Evolutionary conservation across 2,888 invertebrate species (phyloP).

Genomic region (Didymodactylos carnosus): DNA sequence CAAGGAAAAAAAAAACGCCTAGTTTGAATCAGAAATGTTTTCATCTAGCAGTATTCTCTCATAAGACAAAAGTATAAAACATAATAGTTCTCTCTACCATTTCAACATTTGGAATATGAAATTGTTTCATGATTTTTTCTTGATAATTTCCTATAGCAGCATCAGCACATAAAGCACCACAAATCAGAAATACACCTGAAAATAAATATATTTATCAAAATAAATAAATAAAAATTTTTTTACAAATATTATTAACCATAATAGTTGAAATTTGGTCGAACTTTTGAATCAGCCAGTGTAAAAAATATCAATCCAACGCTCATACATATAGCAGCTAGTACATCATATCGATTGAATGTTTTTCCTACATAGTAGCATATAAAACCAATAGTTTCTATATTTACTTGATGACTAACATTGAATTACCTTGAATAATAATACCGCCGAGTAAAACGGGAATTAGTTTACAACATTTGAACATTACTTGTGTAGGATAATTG

Average conservation of each 20-base stretch:
- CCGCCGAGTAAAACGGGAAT: constrained; percentile 85
- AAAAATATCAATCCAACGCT: constrained; percentile 72
- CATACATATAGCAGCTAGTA: constrained; percentile 63
- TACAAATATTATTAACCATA: constrained; percentile 15
- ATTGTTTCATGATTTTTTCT: constrained; percentile 45
- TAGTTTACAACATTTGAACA: constrained; percentile 89
- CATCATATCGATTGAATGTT: constrained; percentile 59
- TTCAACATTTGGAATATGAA: constrained; percentile 8
- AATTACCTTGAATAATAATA: constrained; percentile 58
- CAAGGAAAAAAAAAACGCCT: too few species aligned
- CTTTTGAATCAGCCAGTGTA: constrained; percentile 54
- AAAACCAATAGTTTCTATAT: not conserved
- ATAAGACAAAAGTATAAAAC: too few species aligned
- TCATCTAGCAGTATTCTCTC: too few species aligned
- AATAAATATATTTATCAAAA: not conserved
- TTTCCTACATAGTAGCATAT: too few species aligned
- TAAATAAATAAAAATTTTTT: not conserved
- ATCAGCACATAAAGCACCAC: constrained; percentile 68
- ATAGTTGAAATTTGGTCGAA: constrained; percentile 42
- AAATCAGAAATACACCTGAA: constrained; percentile 40
- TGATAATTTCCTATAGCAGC: constrained; percentile 89
- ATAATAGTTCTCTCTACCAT: too few species aligned
- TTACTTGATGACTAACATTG: not conserved
- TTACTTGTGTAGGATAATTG: constrained; percentile 78
- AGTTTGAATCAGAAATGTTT: too few species aligned